Evolutionary conservation across 2,888 invertebrate species (phyloP).

Genomic region (Camptogramma bilineatum): DNA sequence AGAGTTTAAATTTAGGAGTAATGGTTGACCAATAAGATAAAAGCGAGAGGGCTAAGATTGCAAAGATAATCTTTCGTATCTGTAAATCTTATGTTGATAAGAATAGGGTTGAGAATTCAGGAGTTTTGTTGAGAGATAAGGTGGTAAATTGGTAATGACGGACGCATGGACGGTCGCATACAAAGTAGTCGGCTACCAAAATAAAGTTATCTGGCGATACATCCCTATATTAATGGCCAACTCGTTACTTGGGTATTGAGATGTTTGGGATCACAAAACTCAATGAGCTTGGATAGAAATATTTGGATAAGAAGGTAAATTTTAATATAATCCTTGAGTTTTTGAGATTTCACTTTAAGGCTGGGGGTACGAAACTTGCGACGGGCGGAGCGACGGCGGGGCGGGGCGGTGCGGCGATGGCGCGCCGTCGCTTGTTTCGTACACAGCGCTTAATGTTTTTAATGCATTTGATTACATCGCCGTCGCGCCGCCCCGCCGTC

Average conservation of each 20-base stretch:
- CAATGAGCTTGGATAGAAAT: constrained; percentile 72
- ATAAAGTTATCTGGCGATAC: constrained; percentile 85
- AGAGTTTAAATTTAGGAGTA: constrained; percentile 85
- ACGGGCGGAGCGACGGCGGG: no score
- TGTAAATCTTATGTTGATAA: constrained; percentile 42
- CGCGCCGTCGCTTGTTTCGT: no score
- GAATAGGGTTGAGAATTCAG: constrained; percentile 54
- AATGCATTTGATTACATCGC: no score
- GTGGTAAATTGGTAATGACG: constrained; percentile 77
- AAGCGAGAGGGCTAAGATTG: constrained; percentile 76
- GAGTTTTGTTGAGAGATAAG: constrained; percentile 42
- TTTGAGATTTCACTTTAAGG: no score
- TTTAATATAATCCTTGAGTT: background rate
- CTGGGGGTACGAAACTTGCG: no score
- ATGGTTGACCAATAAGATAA: constrained; percentile 85
- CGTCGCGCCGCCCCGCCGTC: no score
- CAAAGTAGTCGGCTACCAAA: constrained; percentile 85
- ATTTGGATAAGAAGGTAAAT: constrained; percentile 52
- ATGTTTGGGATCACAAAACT: constrained; percentile 71
- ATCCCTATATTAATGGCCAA: constrained; percentile 84
- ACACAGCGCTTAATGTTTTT: no score
- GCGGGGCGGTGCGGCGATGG: no score
- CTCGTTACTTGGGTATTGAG: constrained; percentile 85
- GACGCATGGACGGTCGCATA: constrained; percentile 82
- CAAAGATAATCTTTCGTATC: constrained; percentile 47